A percentile compares a stretch with the other conserved stretches of the same genome.
Conservation (phyloP, 2,797 vertebrate species). For the Urosaurus nigricauda region DNA sequence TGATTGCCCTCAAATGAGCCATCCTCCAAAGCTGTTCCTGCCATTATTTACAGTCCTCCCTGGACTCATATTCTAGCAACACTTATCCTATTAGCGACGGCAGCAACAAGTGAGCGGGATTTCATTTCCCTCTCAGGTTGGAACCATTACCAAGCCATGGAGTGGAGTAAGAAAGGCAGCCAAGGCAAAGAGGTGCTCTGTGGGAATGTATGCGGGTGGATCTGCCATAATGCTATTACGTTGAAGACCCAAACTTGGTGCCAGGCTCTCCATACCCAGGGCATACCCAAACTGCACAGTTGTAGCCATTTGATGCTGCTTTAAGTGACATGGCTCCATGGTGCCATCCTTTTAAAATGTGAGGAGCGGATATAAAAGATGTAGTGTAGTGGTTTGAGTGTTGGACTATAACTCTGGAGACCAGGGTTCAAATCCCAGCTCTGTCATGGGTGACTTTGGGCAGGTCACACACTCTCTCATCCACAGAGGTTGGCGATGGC, state of each 20-base stretch:
- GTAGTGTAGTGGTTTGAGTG: too few species aligned
- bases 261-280: background rate
- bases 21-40: background rate
- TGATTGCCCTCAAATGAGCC: slow-evolving; percentile 3
- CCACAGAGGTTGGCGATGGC: too few species aligned
- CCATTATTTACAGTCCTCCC: background rate
- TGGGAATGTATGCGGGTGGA: background rate
- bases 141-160: background rate
- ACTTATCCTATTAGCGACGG: background rate
- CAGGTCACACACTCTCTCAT: too few species aligned
- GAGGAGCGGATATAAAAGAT: too few species aligned
- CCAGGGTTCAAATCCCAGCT: too few species aligned
- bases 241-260: background rate
- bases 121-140: background rate
- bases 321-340: too few species aligned
- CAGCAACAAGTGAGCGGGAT: background rate
- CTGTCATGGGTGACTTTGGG: too few species aligned
- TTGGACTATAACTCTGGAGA: too few species aligned
- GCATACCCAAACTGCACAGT: background rate
- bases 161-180: background rate
- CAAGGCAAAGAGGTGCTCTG: background rate
- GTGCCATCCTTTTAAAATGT: too few species aligned
- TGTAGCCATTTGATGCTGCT: too few species aligned
- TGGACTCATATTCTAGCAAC: background rate
- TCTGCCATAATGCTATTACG: background rate